Conservation (phyloP, 1,140 invertebrate genomes). For the Pseudomyrmex dendroicus region DNA sequence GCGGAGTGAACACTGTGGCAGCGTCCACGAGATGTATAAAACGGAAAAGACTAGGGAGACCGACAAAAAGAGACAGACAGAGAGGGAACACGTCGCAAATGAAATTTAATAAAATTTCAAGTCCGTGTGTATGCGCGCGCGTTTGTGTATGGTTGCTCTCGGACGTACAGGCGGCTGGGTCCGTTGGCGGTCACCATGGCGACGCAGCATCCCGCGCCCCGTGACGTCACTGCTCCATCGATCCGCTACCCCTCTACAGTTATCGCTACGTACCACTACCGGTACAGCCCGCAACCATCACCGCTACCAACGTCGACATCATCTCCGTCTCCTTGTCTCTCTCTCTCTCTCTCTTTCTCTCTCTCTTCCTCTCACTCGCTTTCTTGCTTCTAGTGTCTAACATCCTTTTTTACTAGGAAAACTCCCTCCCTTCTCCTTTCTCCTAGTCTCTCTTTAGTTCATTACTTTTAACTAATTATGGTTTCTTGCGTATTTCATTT, state of each 20-base stretch:
- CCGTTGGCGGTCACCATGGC: conserved; percentile 85
- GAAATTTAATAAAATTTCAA: conserved; percentile 86
- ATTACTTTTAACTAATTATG: conserved; percentile 55
- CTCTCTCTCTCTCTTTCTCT: too few species aligned
- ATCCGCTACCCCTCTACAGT: conserved; percentile 79
- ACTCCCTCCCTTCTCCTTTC: conserved; percentile 2
- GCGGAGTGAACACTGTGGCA: conserved; percentile 4
- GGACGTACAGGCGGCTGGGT: conserved; percentile 78
- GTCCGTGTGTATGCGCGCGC: conserved; percentile 63
- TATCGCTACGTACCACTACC: conserved; percentile 69
- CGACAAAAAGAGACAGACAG: background rate
- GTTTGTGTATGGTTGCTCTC: conserved; percentile 34
- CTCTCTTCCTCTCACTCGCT: too few species aligned
- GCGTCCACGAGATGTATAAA: conserved; percentile 7
- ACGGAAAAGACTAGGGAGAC: background rate
- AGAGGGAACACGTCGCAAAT: conserved; percentile 69
- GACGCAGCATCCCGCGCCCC: conserved; percentile 83
- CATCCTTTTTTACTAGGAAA: conserved; percentile 18
- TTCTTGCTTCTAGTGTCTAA: conserved; percentile 15
- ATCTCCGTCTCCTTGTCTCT: background rate
- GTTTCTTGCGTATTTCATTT: conserved; percentile 54
- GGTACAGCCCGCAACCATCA: conserved; percentile 57
- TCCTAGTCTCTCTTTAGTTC: background rate
- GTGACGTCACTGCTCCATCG: conserved; percentile 85
- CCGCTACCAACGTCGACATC: conserved; percentile 19